Evolutionary conservation across 2,797 vertebrate genomes (phyloP).

Genomic region (Lutjanus argentimaculatus): DNA sequence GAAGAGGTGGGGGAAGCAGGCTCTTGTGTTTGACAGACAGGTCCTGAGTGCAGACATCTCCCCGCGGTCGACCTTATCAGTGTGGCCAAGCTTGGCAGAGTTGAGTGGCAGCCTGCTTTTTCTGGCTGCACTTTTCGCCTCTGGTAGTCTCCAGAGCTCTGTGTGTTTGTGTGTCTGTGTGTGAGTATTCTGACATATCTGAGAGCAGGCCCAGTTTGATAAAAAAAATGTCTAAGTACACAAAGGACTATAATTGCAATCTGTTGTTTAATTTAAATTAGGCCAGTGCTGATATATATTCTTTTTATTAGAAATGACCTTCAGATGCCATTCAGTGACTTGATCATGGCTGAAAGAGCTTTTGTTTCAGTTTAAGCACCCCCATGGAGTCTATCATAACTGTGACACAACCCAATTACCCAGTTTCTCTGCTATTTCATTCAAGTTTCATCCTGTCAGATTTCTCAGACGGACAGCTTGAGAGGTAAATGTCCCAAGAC

Average conservation of each 20-base stretch:
- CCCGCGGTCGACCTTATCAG: slow-evolving; percentile 78
- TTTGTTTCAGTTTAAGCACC: slow-evolving; percentile 33
- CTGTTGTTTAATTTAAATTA: slow-evolving; percentile 52
- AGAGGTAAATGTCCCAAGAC: slow-evolving; percentile 20
- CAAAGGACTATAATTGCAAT: slow-evolving; percentile 51
- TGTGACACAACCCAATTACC: slow-evolving; percentile 57
- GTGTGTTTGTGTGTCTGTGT: slow-evolving; percentile 5
- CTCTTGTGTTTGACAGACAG: slow-evolving; percentile 82
- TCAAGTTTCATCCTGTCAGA: slow-evolving; percentile 30
- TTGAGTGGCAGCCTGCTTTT: slow-evolving; percentile 81
- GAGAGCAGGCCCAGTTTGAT: slow-evolving; percentile 37
- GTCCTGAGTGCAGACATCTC: slow-evolving; percentile 78
- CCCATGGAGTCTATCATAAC: slow-evolving; percentile 23
- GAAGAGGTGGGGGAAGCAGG: slow-evolving; percentile 64
- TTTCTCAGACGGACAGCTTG: slow-evolving; percentile 6
- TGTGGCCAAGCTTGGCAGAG: slow-evolving; percentile 66
- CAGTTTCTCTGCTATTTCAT: slow-evolving; percentile 41
- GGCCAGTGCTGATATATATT: not conserved
- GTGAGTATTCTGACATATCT: slow-evolving; percentile 18
- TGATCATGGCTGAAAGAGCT: slow-evolving; percentile 30
- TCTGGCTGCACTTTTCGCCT: slow-evolving; percentile 70
- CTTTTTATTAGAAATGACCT: slow-evolving; percentile 54
- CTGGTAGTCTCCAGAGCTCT: slow-evolving; percentile 46
- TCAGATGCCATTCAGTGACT: slow-evolving; percentile 43
- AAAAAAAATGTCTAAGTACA: slow-evolving; percentile 32